Percentiles rank a stretch among this genome's conserved stretches.
Conservation (phyloP, 2,888 invertebrate genomes). For the Tetheella fluctuosa region DNA sequence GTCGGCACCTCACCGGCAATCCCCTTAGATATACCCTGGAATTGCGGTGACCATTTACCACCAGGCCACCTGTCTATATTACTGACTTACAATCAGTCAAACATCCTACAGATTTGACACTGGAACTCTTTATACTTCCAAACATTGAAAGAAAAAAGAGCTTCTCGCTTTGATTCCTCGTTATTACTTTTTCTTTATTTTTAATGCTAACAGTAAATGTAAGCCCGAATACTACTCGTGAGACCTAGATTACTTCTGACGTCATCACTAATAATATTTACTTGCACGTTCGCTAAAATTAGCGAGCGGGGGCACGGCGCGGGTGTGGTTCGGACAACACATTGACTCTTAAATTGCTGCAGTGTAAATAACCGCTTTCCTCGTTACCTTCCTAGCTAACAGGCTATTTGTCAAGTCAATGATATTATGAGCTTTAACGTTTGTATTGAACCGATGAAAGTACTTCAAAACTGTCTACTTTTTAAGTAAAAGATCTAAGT, state of each 20-base stretch:
- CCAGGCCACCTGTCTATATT: no score
- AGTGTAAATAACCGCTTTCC: not conserved
- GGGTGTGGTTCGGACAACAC: slow-evolving; percentile 27
- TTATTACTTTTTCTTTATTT: not conserved
- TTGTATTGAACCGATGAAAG: no score
- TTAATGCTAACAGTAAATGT: no score
- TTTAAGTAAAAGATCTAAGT: no score
- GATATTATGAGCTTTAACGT: no score
- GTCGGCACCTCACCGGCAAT: no score
- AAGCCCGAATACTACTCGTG: slow-evolving; percentile 10
- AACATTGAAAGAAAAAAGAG: not conserved
- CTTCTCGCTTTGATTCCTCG: no score
- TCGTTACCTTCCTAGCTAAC: not conserved
- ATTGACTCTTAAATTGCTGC: slow-evolving; percentile 2
- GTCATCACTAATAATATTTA: slow-evolving; percentile 19
- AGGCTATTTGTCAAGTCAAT: no score
- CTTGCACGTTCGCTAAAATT: slow-evolving; percentile 36
- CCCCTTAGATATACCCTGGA: no score
- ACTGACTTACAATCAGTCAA: no score
- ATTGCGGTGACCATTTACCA: no score
- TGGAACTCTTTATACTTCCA: not conserved
- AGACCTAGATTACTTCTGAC: slow-evolving; percentile 33
- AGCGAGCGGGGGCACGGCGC: slow-evolving; percentile 45
- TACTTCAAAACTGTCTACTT: no score
- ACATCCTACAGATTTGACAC: not conserved